Evolutionary conservation across 1,140 invertebrate species (phyloP).

Genomic region (Brachionus angularis): DNA sequence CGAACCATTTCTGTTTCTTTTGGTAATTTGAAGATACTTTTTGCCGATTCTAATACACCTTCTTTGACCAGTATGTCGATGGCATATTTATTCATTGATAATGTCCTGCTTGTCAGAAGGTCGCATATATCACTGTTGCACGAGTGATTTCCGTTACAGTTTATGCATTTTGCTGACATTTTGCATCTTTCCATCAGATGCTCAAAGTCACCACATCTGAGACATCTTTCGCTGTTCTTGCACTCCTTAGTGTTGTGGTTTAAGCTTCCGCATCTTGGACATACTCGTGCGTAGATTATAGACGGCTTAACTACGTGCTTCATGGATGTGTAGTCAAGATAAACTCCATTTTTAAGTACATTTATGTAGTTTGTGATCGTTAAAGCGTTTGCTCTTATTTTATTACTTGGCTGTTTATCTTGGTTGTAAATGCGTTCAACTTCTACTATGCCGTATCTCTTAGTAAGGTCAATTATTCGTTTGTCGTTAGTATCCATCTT

Average conservation of each 20-base stretch:
- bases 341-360: neutral
- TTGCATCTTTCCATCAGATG: neutral
- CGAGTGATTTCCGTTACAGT: neutral
- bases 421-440: neutral
- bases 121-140: neutral
- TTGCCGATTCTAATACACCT: neutral
- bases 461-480: neutral
- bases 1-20: no score
- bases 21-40: neutral
- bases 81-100: neutral
- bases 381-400: neutral
- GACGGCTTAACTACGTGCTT: neutral
- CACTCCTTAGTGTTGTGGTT: neutral
- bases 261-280: neutral
- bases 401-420: neutral
- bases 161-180: neutral
- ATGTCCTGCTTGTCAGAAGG: neutral
- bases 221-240: neutral
- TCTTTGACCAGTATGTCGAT: neutral
- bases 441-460: neutral
- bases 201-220: neutral
- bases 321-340: neutral
- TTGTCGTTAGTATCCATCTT: neutral
- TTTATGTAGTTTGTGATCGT: neutral
- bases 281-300: neutral